phyloP scores from a whole-genome alignment of 2,113 vertebrate species.

The Grantiella picta region DNA sequence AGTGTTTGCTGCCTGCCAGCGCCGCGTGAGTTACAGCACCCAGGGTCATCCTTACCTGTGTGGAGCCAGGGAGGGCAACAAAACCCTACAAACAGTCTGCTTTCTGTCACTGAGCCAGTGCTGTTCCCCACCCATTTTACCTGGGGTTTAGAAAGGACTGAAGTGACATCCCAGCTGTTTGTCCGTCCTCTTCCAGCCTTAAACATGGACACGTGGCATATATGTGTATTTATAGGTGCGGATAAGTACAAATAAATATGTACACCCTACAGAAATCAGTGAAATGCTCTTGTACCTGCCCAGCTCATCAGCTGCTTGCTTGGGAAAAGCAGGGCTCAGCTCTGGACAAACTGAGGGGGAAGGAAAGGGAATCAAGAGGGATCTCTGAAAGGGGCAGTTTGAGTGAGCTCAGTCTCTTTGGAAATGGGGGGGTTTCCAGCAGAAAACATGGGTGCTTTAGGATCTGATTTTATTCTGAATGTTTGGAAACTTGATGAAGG shows the following conservation, averaged over 20 bases:
- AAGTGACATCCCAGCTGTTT: background rate
- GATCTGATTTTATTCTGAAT: background rate
- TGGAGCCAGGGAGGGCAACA: background rate
- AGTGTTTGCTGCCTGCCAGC: background rate
- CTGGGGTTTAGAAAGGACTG: background rate
- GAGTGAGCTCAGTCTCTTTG: background rate
- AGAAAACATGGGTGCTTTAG: background rate
- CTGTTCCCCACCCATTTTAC: background rate
- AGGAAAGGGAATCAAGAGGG: background rate
- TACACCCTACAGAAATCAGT: background rate
- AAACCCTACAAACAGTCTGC: background rate
- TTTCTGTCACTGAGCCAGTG: background rate
- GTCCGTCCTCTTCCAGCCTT: background rate
- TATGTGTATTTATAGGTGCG: background rate
- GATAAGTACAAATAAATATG: too few species aligned
- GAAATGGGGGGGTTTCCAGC: background rate
- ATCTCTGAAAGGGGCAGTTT: background rate
- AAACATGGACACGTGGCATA: rapidly evolving
- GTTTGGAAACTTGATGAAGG: background rate
- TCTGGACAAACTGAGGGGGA: background rate
- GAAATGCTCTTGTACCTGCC: background rate
- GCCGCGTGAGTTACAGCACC: background rate
- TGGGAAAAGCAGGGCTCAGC: background rate
- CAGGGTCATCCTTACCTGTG: background rate
- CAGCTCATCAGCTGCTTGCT: background rate